Evolutionary conservation across 1,140 invertebrate genomes (phyloP).

Genomic region (Sminthurides bifidus): DNA sequence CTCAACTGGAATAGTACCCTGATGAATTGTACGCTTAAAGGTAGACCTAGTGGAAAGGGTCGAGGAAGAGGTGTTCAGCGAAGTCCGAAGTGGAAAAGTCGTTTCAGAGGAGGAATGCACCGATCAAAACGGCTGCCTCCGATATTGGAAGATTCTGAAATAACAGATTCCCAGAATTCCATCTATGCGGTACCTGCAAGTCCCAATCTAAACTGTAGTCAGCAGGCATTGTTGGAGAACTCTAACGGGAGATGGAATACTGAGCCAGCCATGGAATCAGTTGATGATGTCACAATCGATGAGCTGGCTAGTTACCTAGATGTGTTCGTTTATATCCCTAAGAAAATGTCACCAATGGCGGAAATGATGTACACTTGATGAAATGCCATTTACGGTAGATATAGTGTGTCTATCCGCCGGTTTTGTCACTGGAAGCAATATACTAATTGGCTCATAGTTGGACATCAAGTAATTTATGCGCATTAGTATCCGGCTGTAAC

Average conservation of each 20-base stretch:
- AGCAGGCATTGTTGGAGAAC: constrained; percentile 41
- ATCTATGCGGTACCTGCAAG: neutral
- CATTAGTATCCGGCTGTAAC: no score
- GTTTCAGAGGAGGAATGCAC: neutral
- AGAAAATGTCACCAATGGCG: constrained; percentile 91
- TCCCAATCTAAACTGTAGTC: constrained; percentile 36
- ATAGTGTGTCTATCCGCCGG: no score
- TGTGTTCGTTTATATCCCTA: constrained; percentile 82
- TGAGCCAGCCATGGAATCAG: constrained; percentile 33
- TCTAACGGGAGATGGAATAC: neutral
- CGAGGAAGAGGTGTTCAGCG: neutral
- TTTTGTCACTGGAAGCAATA: no score
- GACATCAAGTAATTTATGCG: no score
- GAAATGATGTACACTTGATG: constrained; percentile 98
- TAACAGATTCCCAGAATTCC: neutral
- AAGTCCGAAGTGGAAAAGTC: neutral
- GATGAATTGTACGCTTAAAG: neutral
- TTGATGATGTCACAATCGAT: constrained; percentile 64
- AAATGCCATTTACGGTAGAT: no score
- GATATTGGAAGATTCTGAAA: neutral
- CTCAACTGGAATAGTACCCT: neutral
- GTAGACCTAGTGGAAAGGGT: no score
- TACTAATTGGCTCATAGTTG: no score
- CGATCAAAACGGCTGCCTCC: neutral
- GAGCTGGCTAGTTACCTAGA: constrained; percentile 87